Evolutionary conservation across 1,140 invertebrate genomes (phyloP).

Genomic region (Diabrotica undecimpunctata): DNA sequence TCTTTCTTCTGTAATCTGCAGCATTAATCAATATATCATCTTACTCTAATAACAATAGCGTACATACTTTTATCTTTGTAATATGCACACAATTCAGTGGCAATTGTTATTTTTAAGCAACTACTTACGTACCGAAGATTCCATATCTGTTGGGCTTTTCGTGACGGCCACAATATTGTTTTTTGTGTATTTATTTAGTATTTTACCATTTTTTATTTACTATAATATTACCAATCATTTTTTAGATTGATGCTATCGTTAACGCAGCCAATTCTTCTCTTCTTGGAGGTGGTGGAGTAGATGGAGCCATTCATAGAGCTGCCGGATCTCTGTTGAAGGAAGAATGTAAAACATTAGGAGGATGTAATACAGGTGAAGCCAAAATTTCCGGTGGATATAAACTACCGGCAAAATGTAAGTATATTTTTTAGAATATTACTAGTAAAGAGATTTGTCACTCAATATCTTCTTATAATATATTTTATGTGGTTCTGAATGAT

Average conservation of each 20-base stretch:
- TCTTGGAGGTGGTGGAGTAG: conserved; percentile 82
- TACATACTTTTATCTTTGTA: too few species aligned
- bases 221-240: conserved; percentile 18
- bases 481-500: neutral
- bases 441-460: neutral
- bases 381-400: conserved; percentile 77
- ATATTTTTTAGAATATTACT: conserved; percentile 10
- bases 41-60: too few species aligned
- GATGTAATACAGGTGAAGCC: conserved; percentile 75
- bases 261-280: conserved; percentile 85
- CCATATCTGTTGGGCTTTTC: too few species aligned
- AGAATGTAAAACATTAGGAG: conserved; percentile 69
- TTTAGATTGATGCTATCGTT: conserved; percentile 80
- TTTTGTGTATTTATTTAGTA: too few species aligned
- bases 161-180: too few species aligned
- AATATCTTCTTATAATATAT: too few species aligned
- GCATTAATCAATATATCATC: too few species aligned
- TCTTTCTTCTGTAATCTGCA: too few species aligned
- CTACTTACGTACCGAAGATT: too few species aligned
- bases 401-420: conserved; percentile 72
- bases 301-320: conserved; percentile 79
- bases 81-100: too few species aligned
- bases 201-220: too few species aligned
- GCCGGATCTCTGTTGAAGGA: conserved; percentile 63
- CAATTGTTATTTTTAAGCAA: too few species aligned